Conservation (phyloP, 2,888 invertebrate genomes). For the Protodeltote pygarga region DNA sequence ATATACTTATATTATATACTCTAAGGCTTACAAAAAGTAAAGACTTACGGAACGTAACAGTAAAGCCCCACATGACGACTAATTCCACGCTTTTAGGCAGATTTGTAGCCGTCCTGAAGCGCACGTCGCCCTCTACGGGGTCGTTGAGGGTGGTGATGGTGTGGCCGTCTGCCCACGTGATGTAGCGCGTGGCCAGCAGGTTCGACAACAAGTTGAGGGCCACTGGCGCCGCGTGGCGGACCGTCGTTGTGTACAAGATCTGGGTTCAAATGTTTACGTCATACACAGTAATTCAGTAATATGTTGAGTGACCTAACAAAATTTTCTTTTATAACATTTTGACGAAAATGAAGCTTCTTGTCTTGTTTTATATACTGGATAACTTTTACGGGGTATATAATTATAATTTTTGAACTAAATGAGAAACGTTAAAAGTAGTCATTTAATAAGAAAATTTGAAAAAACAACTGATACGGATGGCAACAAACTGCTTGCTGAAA, state of each 20-base stretch:
- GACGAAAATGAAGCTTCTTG: too few species aligned
- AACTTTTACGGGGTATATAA: too few species aligned
- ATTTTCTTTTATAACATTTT: too few species aligned
- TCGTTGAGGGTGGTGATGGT: conserved; percentile 56
- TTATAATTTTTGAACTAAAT: too few species aligned
- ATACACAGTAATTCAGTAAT: neutral
- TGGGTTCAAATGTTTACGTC: conserved; percentile 28
- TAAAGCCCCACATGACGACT: conserved; percentile 46
- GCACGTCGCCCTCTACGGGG: conserved; percentile 44
- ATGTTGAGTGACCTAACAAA: neutral
- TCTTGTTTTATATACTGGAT: too few species aligned
- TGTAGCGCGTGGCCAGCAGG: conserved; percentile 54
- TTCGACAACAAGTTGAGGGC: conserved; percentile 83
- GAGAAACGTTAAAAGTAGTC: too few species aligned
- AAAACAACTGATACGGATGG: too few species aligned
- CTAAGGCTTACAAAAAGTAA: conserved; percentile 6
- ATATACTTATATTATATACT: too few species aligned
- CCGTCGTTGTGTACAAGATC: conserved; percentile 81
- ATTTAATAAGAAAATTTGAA: too few species aligned
- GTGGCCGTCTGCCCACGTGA: conserved; percentile 40
- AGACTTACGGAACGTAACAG: conserved; percentile 56
- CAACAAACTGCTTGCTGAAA: too few species aligned
- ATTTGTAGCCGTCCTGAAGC: neutral
- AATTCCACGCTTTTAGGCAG: conserved; percentile 41
- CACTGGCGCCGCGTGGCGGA: conserved; percentile 84